Evolutionary conservation across 2,113 vertebrate genomes (phyloP).

Genomic region (Pseudorectes ferrugineus): DNA sequence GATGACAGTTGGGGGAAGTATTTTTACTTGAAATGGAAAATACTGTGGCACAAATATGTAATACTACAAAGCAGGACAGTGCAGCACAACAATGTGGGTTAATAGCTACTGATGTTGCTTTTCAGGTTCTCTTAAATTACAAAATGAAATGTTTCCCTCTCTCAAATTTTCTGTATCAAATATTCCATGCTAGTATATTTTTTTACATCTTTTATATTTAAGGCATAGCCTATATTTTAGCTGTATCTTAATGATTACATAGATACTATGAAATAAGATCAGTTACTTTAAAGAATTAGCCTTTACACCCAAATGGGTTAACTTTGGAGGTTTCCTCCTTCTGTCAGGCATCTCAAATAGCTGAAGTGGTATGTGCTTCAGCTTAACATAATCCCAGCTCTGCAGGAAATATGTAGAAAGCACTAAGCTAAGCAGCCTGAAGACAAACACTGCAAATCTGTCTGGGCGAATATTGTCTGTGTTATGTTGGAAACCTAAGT

Average conservation of each 20-base stretch:
- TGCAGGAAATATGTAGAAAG: constrained; percentile 1
- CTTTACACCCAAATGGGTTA: not conserved
- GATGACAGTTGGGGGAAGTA: not conserved
- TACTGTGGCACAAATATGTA: not conserved
- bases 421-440: not conserved
- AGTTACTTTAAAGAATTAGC: not conserved
- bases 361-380: constrained; percentile 23
- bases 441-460: constrained; percentile 10
- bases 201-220: not conserved
- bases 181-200: not conserved
- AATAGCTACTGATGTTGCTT: not conserved
- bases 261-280: not conserved
- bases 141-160: not conserved
- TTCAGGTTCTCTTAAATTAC: not conserved
- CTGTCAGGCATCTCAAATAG: not conserved
- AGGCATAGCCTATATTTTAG: not conserved
- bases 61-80: not conserved
- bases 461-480: not conserved
- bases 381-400: not conserved
- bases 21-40: not conserved
- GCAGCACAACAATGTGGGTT: not conserved
- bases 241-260: not conserved
- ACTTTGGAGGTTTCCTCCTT: not conserved
- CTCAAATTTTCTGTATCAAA: not conserved
- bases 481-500: not conserved